Conservation (phyloP, 2,888 invertebrate species). For the Lasioglossum malachurum region DNA sequence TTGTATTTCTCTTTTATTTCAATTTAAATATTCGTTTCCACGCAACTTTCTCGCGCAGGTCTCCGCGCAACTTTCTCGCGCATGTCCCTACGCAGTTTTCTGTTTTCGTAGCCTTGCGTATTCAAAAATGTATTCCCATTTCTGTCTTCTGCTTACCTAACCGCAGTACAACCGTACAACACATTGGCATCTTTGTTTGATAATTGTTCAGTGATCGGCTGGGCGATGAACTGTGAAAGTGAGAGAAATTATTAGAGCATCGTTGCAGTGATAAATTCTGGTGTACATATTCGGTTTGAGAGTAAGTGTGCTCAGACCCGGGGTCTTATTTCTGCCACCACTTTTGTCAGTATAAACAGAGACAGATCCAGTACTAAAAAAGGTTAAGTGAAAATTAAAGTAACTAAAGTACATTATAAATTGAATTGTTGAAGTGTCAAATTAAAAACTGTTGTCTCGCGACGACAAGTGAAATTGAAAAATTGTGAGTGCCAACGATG, state of each 20-base stretch:
- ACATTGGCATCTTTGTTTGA: not conserved
- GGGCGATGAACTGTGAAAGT: not conserved
- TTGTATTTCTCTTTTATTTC: not conserved
- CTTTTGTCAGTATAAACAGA: too few species aligned
- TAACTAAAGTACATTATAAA: not conserved
- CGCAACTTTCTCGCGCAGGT: not conserved
- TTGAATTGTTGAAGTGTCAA: not conserved
- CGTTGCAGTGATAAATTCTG: not conserved
- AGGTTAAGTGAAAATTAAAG: too few species aligned
- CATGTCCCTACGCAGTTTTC: not conserved
- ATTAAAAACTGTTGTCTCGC: not conserved
- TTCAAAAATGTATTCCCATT: not conserved
- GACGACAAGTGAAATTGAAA: not conserved
- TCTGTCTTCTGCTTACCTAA: not conserved
- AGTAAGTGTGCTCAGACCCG: not conserved
- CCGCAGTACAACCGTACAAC: not conserved
- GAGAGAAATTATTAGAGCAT: not conserved
- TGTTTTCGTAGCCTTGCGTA: not conserved
- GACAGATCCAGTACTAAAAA: too few species aligned
- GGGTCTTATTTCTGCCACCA: too few species aligned
- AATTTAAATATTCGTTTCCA: not conserved
- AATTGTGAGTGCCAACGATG: not conserved
- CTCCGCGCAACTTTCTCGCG: not conserved
- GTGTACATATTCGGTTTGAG: not conserved
- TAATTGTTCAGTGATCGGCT: not conserved